Conservation (phyloP, 37 sponge, comb jelly and placozoan species). For the Hormiphora californensis region DNA sequence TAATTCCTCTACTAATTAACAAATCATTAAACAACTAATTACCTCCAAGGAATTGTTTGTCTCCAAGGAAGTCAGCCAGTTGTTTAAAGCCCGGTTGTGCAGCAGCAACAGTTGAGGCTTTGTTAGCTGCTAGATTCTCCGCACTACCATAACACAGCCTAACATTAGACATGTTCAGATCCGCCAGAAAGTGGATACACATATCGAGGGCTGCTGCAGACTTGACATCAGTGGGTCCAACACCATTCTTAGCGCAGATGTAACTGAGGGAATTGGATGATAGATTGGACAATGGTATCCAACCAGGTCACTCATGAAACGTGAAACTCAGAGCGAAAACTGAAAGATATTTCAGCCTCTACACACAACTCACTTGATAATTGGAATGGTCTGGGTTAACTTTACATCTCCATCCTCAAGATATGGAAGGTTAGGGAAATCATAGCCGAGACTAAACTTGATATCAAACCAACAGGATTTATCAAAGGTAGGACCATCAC, state of each 20-base stretch:
- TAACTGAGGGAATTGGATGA: too few relatives aligned
- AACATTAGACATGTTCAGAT: neutral
- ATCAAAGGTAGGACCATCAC: constrained; percentile 37
- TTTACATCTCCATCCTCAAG: constrained; percentile 37
- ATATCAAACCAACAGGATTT: constrained; percentile 51
- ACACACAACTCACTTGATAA: neutral
- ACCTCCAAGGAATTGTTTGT: neutral
- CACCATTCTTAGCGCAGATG: too few relatives aligned
- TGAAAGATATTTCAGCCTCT: too few relatives aligned
- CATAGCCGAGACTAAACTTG: constrained; percentile 26
- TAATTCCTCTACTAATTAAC: too few relatives aligned
- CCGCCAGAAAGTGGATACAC: neutral
- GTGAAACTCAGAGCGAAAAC: too few relatives aligned
- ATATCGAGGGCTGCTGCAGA: too few relatives aligned
- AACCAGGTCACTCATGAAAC: too few relatives aligned
- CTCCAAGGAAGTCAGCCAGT: neutral
- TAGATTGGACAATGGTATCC: too few relatives aligned
- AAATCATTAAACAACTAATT: too few relatives aligned
- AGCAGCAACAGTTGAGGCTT: neutral
- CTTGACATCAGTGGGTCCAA: too few relatives aligned
- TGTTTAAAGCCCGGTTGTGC: neutral
- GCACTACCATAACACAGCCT: neutral
- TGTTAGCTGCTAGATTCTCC: neutral
- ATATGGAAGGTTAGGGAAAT: constrained; percentile 31
- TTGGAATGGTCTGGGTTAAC: constrained; percentile 17